phyloP scores from a whole-genome alignment of 2,113 vertebrate genomes.

The Alaudala cheleensis region DNA sequence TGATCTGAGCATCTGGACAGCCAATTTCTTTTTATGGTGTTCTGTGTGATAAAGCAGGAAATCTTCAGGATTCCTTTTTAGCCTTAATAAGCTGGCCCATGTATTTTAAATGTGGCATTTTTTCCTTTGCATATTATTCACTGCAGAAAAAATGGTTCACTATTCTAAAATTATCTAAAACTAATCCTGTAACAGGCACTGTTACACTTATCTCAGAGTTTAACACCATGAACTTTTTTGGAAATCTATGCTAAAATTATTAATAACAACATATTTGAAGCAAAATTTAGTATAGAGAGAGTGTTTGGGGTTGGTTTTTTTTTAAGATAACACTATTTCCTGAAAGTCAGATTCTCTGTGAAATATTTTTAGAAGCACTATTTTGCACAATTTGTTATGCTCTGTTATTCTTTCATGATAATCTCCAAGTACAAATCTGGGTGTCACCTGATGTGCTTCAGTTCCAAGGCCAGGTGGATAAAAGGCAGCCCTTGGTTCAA shows the following conservation, averaged over 20 bases:
- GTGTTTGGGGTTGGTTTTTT: accelerated
- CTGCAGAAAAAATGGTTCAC: neutral
- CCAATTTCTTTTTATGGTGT: neutral
- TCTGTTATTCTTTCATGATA: neutral
- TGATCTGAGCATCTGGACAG: neutral
- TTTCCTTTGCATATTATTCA: neutral
- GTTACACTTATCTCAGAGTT: neutral
- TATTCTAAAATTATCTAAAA: neutral
- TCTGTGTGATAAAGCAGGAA: neutral
- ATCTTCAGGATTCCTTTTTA: neutral
- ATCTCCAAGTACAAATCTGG: neutral
- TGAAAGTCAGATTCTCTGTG: neutral
- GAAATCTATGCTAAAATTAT: neutral
- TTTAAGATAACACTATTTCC: neutral
- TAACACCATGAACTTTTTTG: neutral
- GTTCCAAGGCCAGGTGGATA: neutral
- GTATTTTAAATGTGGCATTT: neutral
- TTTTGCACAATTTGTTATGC: neutral
- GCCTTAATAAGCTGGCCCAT: neutral
- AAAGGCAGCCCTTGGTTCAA: neutral
- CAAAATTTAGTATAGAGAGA: neutral
- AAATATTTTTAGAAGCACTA: neutral
- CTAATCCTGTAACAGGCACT: neutral
- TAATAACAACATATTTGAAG: neutral
- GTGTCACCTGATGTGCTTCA: neutral